Evolutionary conservation across 1,140 invertebrate species (phyloP).

Genomic region (Musca vetustissima): DNA sequence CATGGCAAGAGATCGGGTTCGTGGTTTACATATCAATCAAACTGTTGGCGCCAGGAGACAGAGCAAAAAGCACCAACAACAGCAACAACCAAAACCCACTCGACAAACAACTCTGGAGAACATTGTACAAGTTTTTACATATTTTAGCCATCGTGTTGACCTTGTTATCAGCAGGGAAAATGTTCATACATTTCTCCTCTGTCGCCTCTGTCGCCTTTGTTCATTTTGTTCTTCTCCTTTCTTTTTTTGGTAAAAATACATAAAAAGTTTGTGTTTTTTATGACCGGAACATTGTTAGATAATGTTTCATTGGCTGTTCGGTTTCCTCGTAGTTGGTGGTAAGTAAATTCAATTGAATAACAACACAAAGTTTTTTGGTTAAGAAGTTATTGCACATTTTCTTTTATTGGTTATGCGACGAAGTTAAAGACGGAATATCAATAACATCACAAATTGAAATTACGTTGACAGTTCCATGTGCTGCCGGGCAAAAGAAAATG

Average conservation of each 20-base stretch:
- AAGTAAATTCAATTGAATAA: slow-evolving; percentile 11
- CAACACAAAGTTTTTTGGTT: slow-evolving; percentile 10
- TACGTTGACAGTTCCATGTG: no score
- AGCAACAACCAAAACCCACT: no score
- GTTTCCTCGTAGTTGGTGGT: not conserved
- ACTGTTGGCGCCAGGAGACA: slow-evolving; percentile 10
- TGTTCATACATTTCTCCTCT: no score
- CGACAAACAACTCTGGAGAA: no score
- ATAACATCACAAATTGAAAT: no score
- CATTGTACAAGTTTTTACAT: no score
- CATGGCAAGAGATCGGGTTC: not conserved
- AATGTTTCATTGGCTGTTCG: not conserved
- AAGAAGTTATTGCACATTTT: slow-evolving; percentile 11
- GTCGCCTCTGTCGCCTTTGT: not conserved
- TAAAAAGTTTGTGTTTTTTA: slow-evolving; percentile 19
- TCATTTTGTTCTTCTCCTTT: not conserved
- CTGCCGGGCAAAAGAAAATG: no score
- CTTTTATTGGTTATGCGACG: no score
- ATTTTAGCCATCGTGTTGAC: slow-evolving; percentile 16
- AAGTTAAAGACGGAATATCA: no score
- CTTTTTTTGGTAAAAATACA: slow-evolving; percentile 7
- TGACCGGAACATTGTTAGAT: slow-evolving; percentile 16
- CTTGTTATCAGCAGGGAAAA: slow-evolving; percentile 12
- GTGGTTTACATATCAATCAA: slow-evolving; percentile 19
- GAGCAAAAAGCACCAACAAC: not conserved